Evolutionary conservation across 2,888 invertebrate species (phyloP), one percentile per base, ranked within the genome.

Genomic region (Drosophila cracens): DNA sequence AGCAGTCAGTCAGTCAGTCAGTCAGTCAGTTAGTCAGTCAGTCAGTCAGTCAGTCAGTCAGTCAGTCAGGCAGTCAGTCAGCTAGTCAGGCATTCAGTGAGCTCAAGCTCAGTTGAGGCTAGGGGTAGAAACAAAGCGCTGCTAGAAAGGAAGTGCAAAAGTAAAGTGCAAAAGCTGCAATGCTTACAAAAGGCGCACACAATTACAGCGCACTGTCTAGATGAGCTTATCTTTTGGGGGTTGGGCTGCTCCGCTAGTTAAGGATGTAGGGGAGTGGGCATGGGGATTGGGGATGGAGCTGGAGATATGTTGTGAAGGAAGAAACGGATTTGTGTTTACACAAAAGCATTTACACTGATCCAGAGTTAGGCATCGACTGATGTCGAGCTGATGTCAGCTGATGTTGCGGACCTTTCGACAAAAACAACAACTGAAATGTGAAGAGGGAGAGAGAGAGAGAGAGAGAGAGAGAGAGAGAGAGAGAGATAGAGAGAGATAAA

Each of bases 121-220:
- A 18, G 38, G 38, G 38, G 38, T 38, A 46, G 46, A 46, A 46
- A 46, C 87, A 84, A 85, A 83, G 85, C 72, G 75, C 82, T 62
- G 75, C 82, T 62, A 74, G 83, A 78, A 84, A 87, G 87, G 87
- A 87, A 84, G 75, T 76, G 75, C 75, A 75, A 71, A 75, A 76
- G 84, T 83, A 87, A 84, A 85, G 85, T 85, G 87, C 87, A 85
- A 85, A 85, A 84, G 84, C 84, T 87, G 84, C 87, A 85, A 74
- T 81, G 77, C 77, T 70, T 79, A 83, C 87, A 87, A 87, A 87
- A 87, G 85, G 66, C 87, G 81, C 75, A 81, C 77, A 84, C 81
- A 84, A 86, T 84, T 81, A 84, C 79, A 71, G 74, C 70, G 73
- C 70, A 38, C 68, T 70, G 67, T 58, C 5, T 10, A 56, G 34